A percentile compares a stretch with the other conserved stretches of the same genome.
Evolutionary conservation across 2,888 invertebrate genomes (phyloP).

Genomic region (Vannuccia rotundouncinata): DNA sequence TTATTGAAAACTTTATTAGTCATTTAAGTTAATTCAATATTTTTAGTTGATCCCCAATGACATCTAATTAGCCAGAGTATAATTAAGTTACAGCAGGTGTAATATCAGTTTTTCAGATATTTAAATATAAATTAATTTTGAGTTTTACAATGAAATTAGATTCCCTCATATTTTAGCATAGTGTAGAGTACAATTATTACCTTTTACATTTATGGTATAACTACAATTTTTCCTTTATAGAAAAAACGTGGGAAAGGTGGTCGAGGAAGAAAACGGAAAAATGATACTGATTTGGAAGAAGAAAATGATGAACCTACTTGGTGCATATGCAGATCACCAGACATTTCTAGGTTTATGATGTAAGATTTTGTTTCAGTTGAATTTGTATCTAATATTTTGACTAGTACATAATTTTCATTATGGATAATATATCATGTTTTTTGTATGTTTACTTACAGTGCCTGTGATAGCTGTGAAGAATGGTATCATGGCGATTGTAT

Average conservation of each 20-base stretch:
- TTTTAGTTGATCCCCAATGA: no score
- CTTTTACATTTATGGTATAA: no score
- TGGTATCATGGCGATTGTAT: conserved; percentile 99
- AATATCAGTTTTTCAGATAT: no score
- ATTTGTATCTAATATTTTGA: no score
- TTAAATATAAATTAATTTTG: no score
- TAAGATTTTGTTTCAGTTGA: conserved; percentile 14
- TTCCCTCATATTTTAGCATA: no score
- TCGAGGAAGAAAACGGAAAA: neutral
- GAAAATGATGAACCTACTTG: conserved; percentile 58
- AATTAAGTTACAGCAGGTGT: no score
- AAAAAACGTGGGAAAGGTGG: neutral
- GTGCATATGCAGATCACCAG: conserved; percentile 86
- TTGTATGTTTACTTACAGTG: conserved; percentile 57
- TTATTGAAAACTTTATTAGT: no score
- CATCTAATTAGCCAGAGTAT: no score
- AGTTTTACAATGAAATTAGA: no score
- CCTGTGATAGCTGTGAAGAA: conserved; percentile 92
- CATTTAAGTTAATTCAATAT: no score
- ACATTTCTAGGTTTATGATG: conserved; percentile 91
- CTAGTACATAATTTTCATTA: conserved; percentile 8
- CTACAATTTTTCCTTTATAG: neutral
- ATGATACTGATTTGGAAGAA: neutral
- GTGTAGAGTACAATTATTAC: no score
- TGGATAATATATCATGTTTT: neutral